These are phyloP conservation scores for Dipodomys ordii DNA, from an alignment of 2,113 vertebrate genomes.

Conservation along the genomic window DNA sequence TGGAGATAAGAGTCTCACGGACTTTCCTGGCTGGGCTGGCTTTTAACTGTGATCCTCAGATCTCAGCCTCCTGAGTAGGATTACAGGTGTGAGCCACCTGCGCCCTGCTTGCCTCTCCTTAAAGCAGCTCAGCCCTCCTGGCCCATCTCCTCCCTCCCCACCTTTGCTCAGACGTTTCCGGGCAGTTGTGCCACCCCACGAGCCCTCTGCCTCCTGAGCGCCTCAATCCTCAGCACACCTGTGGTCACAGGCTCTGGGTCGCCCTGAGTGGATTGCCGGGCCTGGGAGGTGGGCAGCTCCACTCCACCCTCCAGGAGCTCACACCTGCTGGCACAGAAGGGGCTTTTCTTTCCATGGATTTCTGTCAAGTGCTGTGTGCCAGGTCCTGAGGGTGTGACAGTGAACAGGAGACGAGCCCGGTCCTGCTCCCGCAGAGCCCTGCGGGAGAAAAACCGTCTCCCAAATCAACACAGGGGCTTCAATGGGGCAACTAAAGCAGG, in stretches of 20 bases:
- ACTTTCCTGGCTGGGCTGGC: too few species aligned
- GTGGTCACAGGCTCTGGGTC: neutral
- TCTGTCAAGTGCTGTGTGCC: neutral
- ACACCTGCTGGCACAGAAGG: accelerated
- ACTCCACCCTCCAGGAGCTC: neutral
- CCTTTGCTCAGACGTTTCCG: neutral
- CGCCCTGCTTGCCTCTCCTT: neutral
- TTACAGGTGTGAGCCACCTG: too few species aligned
- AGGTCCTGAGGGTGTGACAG: neutral
- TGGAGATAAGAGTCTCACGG: too few species aligned
- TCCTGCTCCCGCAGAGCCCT: neutral
- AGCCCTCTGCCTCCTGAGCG: neutral
- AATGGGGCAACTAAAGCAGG: neutral
- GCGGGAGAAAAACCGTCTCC: accelerated
- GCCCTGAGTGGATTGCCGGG: neutral
- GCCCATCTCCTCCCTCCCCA: neutral
- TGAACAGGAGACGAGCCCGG: accelerated
- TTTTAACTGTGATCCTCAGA: too few species aligned
- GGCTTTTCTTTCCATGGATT: neutral
- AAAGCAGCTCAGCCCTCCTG: neutral
- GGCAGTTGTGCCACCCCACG: accelerated
- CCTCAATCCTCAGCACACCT: neutral
- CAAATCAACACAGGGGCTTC: neutral
- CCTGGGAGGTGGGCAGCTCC: accelerated
- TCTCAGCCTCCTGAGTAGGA: too few species aligned